These are phyloP conservation scores for Stichopus chloronotus DNA, from an alignment of 35 echinoderm and acorn worm genomes.

Conservation along the genomic window DNA sequence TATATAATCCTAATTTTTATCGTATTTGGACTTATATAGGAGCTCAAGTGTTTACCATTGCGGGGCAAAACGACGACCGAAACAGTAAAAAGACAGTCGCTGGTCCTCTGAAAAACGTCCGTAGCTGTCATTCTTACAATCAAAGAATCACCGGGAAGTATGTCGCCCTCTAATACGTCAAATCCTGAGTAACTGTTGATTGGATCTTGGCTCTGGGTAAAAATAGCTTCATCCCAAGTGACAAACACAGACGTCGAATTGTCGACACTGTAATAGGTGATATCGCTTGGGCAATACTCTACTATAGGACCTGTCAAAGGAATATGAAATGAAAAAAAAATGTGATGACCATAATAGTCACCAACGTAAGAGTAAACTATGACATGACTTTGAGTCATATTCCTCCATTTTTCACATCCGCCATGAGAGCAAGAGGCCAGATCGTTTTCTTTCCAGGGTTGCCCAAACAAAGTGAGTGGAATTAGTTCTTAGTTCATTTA, in stretches of 20 bases:
- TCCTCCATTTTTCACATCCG: too few species aligned
- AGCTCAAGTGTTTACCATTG: background rate
- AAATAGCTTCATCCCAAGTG: background rate
- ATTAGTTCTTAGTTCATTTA: too few species aligned
- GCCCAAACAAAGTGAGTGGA: too few species aligned
- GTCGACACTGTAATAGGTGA: constrained; percentile 2
- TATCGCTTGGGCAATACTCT: background rate
- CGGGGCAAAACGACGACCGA: background rate
- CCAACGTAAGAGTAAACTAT: too few species aligned
- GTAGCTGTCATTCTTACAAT: background rate
- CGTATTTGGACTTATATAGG: too few species aligned
- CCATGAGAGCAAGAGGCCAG: too few species aligned
- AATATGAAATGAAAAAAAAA: background rate
- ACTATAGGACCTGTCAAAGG: background rate
- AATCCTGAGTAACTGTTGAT: background rate
- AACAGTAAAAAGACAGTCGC: background rate
- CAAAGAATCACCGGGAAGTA: background rate
- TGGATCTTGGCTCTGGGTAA: background rate
- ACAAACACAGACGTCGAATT: background rate
- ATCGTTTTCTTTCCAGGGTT: too few species aligned
- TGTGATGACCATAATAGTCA: too few species aligned
- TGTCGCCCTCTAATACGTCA: background rate
- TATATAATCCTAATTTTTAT: too few species aligned
- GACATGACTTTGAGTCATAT: too few species aligned
- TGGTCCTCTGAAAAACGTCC: background rate